A percentile compares a stretch with the other conserved stretches of the same genome.
phyloP scores from a whole-genome alignment of 2,888 invertebrate genomes.

The Dusona sp. region DNA sequence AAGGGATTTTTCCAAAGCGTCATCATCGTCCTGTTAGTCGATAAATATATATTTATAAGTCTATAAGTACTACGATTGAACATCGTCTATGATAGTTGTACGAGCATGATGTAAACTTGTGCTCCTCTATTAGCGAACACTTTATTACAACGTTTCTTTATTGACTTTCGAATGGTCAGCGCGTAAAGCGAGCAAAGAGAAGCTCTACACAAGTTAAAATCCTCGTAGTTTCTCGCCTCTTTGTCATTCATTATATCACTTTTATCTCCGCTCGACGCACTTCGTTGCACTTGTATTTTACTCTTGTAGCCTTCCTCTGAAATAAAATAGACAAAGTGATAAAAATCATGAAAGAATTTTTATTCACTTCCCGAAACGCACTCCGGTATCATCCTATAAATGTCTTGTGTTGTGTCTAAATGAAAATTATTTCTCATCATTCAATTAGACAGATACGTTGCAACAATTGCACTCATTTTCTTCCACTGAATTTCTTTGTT shows the following conservation, averaged over 20 bases:
- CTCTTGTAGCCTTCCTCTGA: not conserved
- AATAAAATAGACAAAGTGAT: constrained; percentile 6
- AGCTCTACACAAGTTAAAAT: not conserved
- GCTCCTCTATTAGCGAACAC: constrained; percentile 56
- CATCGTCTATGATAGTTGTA: constrained; percentile 21
- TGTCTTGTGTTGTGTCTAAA: constrained; percentile 39
- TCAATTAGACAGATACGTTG: not conserved
- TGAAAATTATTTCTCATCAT: constrained; percentile 13
- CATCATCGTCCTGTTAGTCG: not conserved
- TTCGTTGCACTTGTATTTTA: constrained; percentile 30
- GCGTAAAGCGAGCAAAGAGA: constrained; percentile 35
- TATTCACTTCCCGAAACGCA: constrained; percentile 21
- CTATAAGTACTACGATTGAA: not conserved
- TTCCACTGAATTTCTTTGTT: not conserved
- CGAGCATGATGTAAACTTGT: constrained; percentile 50
- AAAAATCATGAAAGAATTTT: not conserved
- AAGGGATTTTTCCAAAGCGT: not conserved
- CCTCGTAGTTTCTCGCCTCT: constrained; percentile 20
- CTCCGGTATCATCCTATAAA: not conserved
- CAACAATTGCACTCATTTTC: constrained; percentile 31
- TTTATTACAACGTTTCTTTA: constrained; percentile 57
- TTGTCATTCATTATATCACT: constrained; percentile 40
- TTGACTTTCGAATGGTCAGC: constrained; percentile 45
- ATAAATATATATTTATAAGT: constrained; percentile 11
- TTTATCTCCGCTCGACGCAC: constrained; percentile 26